These are phyloP conservation scores for Bryconaethiops microstoma DNA, from an alignment of 2,797 vertebrate species.

Conservation along the genomic window DNA sequence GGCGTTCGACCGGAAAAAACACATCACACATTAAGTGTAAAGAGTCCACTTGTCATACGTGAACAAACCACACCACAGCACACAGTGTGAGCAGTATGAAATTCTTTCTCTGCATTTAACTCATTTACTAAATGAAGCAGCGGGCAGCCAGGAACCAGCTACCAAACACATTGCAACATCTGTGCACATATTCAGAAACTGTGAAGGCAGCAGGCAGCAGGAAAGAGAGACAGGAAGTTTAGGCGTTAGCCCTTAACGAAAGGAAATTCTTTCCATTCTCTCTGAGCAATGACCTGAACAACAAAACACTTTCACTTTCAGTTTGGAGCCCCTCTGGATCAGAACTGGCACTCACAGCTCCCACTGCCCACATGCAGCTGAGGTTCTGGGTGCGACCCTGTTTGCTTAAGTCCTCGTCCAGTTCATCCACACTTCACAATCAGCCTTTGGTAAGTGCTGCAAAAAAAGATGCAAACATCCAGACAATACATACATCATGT, in stretches of 20 bases:
- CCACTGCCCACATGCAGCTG: too few relatives aligned
- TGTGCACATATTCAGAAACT: too few relatives aligned
- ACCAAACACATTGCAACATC: too few relatives aligned
- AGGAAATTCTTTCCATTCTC: background rate
- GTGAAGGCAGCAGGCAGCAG: background rate
- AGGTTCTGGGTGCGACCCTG: background rate
- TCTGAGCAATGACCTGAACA: background rate
- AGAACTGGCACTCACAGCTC: background rate
- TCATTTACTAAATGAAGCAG: too few relatives aligned
- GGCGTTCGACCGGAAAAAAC: too few relatives aligned
- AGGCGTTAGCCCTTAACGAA: background rate
- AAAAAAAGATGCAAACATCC: background rate
- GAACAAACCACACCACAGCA: too few relatives aligned
- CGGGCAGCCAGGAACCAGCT: too few relatives aligned
- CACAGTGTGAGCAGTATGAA: too few relatives aligned
- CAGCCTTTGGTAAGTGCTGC: background rate
- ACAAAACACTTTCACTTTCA: background rate
- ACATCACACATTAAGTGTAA: too few relatives aligned
- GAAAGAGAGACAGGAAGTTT: background rate
- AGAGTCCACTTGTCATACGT: too few relatives aligned
- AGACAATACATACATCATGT: background rate
- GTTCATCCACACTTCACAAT: background rate
- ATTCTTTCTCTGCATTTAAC: too few relatives aligned
- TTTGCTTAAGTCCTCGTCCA: background rate
- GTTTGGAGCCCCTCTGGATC: background rate